These are phyloP conservation scores for Schlechtendalia chinensis DNA, from an alignment of 1,140 invertebrate species.

Conservation along the genomic window DNA sequence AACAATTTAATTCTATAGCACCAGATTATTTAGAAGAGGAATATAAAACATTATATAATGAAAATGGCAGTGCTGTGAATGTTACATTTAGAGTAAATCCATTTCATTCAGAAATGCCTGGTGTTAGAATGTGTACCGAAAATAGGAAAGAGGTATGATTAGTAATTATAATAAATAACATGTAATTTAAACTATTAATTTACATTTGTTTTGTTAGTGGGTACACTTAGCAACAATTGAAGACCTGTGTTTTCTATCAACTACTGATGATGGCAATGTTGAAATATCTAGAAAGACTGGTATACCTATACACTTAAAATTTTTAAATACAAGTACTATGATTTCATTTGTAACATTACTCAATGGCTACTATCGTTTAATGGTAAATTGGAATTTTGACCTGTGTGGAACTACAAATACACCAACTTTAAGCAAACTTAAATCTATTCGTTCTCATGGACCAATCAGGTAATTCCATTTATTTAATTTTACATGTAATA, in stretches of 20 bases:
- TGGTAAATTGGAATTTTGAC: constrained; percentile 86
- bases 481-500: background rate
- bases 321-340: constrained; percentile 62
- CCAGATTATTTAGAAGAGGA: constrained; percentile 78
- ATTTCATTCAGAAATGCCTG: constrained; percentile 66
- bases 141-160: constrained; percentile 63
- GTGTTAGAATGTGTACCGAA: constrained; percentile 64
- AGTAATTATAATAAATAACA: background rate
- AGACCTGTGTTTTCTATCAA: constrained; percentile 75
- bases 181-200: background rate
- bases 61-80: constrained; percentile 62
- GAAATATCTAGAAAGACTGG: constrained; percentile 76
- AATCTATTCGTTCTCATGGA: constrained; percentile 78
- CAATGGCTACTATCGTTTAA: constrained; percentile 84
- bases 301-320: constrained; percentile 73
- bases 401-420: constrained; percentile 76
- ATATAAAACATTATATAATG: constrained; percentile 68
- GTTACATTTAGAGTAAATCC: constrained; percentile 65
- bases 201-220: constrained; percentile 64
- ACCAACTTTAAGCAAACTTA: constrained; percentile 72
- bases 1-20: constrained; percentile 72
- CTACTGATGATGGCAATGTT: constrained; percentile 66
- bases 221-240: constrained; percentile 74
- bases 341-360: constrained; percentile 79
- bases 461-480: constrained; percentile 70